These are phyloP conservation scores for Heliconius congener DNA, from an alignment of 1,140 invertebrate genomes.

Conservation along the genomic window DNA sequence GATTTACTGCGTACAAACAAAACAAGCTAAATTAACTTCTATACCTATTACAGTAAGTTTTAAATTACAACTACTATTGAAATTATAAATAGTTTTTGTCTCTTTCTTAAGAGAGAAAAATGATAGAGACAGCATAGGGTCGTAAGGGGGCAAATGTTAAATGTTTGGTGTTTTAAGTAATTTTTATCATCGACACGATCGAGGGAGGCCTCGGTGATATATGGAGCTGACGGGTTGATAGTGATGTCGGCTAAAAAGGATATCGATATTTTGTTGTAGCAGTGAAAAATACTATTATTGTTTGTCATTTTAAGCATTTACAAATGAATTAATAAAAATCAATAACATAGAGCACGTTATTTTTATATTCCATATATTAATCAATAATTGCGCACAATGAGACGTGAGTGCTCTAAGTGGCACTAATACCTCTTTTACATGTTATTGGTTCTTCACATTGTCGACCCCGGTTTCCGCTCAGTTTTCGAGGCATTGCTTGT, in stretches of 20 bases:
- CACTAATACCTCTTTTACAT: too few relatives aligned
- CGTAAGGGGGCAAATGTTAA: slow-evolving; percentile 69
- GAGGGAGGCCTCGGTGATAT: slow-evolving; percentile 71
- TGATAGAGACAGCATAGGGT: slow-evolving; percentile 51
- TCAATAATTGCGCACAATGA: too few relatives aligned
- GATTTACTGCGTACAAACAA: slow-evolving; percentile 52
- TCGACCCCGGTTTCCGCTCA: too few relatives aligned
- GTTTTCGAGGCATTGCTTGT: too few relatives aligned
- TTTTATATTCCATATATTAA: too few relatives aligned
- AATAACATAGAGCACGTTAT: too few relatives aligned
- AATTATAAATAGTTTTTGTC: slow-evolving; percentile 24
- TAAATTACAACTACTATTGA: slow-evolving; percentile 13
- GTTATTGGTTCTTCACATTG: too few relatives aligned
- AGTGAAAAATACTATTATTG: too few relatives aligned
- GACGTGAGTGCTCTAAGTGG: too few relatives aligned
- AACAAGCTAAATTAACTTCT: slow-evolving; percentile 25
- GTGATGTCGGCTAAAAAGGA: slow-evolving; percentile 52
- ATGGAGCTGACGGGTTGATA: slow-evolving; percentile 69
- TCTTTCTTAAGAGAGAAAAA: neutral
- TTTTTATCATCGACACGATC: slow-evolving; percentile 80
- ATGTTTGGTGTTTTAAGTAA: slow-evolving; percentile 81
- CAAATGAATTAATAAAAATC: too few relatives aligned
- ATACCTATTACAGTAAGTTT: slow-evolving; percentile 14
- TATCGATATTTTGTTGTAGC: slow-evolving; percentile 28
- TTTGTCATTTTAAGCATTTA: too few relatives aligned